Conservation (phyloP, 2,113 vertebrate genomes). For the Hippocampus mohnikei region DNA sequence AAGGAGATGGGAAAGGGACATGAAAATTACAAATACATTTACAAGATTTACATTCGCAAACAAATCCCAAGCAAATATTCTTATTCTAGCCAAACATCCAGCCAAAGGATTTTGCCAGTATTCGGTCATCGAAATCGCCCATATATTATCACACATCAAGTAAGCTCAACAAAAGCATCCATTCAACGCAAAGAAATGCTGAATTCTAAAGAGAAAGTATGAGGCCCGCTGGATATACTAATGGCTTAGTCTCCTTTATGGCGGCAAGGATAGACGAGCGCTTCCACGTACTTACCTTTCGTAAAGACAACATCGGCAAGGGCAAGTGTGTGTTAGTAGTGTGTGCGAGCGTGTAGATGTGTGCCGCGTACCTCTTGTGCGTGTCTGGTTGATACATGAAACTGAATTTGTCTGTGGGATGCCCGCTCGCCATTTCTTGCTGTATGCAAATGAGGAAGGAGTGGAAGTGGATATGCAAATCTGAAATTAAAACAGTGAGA, state of each 20-base stretch:
- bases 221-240: slow-evolving; percentile 12
- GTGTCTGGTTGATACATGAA: slow-evolving; percentile 77
- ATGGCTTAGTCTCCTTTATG: slow-evolving; percentile 20
- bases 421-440: slow-evolving; percentile 75
- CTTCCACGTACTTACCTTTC: slow-evolving; percentile 48
- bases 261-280: neutral
- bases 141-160: slow-evolving; percentile 31
- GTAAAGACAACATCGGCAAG: slow-evolving; percentile 20
- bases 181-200: slow-evolving; percentile 25
- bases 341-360: slow-evolving; percentile 53
- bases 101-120: slow-evolving; percentile 34
- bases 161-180: slow-evolving; percentile 24
- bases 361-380: slow-evolving; percentile 75
- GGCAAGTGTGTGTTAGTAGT: slow-evolving; percentile 19
- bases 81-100: slow-evolving; percentile 25
- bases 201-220: slow-evolving; percentile 22
- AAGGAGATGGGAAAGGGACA: slow-evolving; percentile 22
- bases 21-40: slow-evolving; percentile 35
- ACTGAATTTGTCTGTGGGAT: slow-evolving; percentile 78
- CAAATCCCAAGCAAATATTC: slow-evolving; percentile 33
- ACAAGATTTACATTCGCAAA: slow-evolving; percentile 11
- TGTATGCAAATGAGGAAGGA: slow-evolving; percentile 76
- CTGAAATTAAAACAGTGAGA: slow-evolving; percentile 77
- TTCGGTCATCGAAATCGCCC: slow-evolving; percentile 27
- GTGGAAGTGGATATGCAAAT: slow-evolving; percentile 77